phyloP scores from a whole-genome alignment of 2,888 invertebrate species.

The Loripinus fragilis region DNA sequence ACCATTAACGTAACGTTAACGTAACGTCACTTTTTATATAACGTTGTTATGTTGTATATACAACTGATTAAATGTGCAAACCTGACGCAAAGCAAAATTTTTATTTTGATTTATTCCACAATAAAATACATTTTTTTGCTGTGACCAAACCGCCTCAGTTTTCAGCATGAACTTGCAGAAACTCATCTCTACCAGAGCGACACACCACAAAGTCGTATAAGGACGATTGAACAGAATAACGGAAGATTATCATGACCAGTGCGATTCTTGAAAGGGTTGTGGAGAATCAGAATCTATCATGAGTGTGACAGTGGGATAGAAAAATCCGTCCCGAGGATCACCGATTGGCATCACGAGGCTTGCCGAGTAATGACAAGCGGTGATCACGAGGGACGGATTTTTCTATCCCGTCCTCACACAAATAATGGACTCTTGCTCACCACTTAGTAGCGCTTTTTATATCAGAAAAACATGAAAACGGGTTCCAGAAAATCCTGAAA shows the following conservation, averaged over 20 bases:
- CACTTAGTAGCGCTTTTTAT: too few relatives aligned
- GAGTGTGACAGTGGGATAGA: too few relatives aligned
- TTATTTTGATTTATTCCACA: not conserved
- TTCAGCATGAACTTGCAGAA: slow-evolving; percentile 7
- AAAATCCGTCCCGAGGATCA: too few relatives aligned
- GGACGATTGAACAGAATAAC: slow-evolving; percentile 1
- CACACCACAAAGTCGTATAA: not conserved
- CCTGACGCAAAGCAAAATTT: slow-evolving; percentile 2
- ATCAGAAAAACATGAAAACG: too few relatives aligned
- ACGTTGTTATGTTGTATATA: not conserved
- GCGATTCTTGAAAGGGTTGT: not conserved
- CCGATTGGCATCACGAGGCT: too few relatives aligned
- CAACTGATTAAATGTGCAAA: not conserved
- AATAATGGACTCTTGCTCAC: too few relatives aligned
- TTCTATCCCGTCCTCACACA: too few relatives aligned
- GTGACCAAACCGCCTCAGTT: slow-evolving; percentile 2
- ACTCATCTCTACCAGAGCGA: slow-evolving; percentile 14
- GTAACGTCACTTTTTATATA: not conserved
- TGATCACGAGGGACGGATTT: too few relatives aligned
- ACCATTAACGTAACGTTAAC: too few relatives aligned
- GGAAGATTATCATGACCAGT: not conserved
- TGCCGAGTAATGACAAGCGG: too few relatives aligned
- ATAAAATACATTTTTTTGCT: slow-evolving; percentile 4
- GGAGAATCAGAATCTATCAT: too few relatives aligned
- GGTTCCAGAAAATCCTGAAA: too few relatives aligned